Percentiles rank a stretch among this genome's conserved stretches.
Evolutionary conservation across 1,140 invertebrate species (phyloP).

Genomic region (Pachypeltis micranthus): DNA sequence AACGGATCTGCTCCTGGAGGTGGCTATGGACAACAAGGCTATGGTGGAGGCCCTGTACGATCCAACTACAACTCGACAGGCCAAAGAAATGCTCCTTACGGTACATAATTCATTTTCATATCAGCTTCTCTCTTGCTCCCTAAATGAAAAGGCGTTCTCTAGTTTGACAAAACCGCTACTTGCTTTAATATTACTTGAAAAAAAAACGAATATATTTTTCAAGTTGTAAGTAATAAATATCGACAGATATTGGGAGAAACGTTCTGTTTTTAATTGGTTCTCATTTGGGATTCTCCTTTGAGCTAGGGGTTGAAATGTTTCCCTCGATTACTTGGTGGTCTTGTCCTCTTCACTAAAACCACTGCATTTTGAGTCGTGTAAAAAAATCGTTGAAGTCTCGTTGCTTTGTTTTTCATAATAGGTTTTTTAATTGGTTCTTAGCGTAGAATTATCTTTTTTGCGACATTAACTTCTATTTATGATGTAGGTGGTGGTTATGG

Average conservation of each 20-base stretch:
- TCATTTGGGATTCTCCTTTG: background rate
- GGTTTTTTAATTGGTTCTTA: background rate
- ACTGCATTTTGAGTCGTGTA: background rate
- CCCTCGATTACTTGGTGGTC: background rate
- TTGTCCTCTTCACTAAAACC: background rate
- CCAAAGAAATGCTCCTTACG: slow-evolving; percentile 19
- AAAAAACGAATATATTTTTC: background rate
- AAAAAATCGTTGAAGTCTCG: background rate
- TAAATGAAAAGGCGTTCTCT: too few species aligned
- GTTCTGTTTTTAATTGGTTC: background rate
- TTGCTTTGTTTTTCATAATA: background rate
- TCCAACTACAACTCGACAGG: slow-evolving; percentile 12
- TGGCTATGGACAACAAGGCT: slow-evolving; percentile 18
- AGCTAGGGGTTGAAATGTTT: background rate
- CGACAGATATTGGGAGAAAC: background rate
- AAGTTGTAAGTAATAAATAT: background rate
- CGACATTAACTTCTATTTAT: background rate
- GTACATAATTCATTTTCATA: slow-evolving; percentile 10
- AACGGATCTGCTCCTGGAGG: slow-evolving; percentile 16
- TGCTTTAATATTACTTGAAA: background rate
- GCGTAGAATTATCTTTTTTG: background rate
- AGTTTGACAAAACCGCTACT: background rate
- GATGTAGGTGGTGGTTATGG: slow-evolving; percentile 4
- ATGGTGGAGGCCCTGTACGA: slow-evolving; percentile 21
- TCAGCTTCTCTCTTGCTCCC: background rate